phyloP scores from a whole-genome alignment of 2,113 vertebrate species.

The Plotosus lineatus region DNA sequence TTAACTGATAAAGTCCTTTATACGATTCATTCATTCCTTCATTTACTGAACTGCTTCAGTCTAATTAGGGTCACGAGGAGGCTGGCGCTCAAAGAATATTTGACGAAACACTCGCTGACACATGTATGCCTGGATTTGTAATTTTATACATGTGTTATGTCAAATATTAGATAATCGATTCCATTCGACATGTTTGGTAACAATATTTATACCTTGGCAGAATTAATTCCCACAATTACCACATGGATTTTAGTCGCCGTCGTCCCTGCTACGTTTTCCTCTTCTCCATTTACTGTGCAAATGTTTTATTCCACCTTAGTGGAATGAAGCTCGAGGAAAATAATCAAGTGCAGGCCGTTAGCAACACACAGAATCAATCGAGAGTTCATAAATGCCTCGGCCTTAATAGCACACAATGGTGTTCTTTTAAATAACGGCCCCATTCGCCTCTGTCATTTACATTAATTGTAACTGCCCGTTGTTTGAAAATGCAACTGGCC shows the following conservation, averaged over 20 bases:
- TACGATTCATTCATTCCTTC: no score
- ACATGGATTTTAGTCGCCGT: background rate
- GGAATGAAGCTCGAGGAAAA: background rate
- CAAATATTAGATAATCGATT: background rate
- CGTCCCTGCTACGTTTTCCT: background rate
- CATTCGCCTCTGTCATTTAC: background rate
- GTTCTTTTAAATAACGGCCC: constrained; percentile 24
- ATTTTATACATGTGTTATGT: background rate
- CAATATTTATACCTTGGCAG: background rate
- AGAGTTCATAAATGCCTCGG: constrained; percentile 30
- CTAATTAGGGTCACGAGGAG: no score
- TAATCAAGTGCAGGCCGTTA: constrained; percentile 19
- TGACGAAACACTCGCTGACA: no score
- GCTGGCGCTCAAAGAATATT: no score
- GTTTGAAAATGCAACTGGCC: constrained; percentile 19
- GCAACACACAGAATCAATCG: background rate
- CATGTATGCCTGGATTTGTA: background rate
- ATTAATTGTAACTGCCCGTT: constrained; percentile 26
- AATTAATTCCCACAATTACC: constrained; percentile 3
- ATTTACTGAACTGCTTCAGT: no score
- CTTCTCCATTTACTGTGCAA: background rate
- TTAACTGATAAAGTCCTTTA: no score
- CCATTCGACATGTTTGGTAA: background rate
- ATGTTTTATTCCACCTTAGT: constrained; percentile 23
- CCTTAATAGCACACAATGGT: background rate